Conservation (phyloP, 92 coral and sea anemone genomes). For the Plumapathes pennacea region DNA sequence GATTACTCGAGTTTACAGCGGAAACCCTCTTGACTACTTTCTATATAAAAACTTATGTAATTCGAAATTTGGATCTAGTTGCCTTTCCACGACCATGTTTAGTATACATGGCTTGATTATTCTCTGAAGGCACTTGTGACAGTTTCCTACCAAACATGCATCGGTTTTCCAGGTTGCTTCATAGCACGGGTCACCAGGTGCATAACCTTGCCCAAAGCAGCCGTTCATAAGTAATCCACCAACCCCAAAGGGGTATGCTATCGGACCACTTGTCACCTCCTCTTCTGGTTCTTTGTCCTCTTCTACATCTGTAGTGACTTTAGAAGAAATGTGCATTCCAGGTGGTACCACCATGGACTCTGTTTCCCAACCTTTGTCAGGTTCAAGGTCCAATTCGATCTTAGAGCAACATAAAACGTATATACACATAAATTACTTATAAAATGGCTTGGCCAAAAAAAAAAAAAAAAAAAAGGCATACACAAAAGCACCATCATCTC, state of each 20-base stretch:
- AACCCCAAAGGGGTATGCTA: constrained; percentile 9
- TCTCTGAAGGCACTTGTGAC: too few relatives aligned
- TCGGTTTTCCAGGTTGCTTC: neutral
- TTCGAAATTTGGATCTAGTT: too few relatives aligned
- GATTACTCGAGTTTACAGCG: too few relatives aligned
- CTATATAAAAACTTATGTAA: too few relatives aligned
- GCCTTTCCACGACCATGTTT: too few relatives aligned
- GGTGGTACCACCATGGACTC: constrained; percentile 23
- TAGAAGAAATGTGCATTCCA: constrained; percentile 20
- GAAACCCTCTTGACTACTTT: too few relatives aligned
- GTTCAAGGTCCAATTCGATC: constrained; percentile 16
- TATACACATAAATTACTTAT: too few relatives aligned
- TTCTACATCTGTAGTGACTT: neutral
- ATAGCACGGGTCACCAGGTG: constrained; percentile 1
- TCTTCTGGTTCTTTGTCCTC: neutral
- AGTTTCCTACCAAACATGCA: constrained; percentile 6
- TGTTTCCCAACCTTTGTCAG: constrained; percentile 29
- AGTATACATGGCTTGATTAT: too few relatives aligned
- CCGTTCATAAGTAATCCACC: constrained; percentile 17
- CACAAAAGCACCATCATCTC: too few relatives aligned
- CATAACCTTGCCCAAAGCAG: constrained; percentile 17
- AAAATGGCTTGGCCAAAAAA: too few relatives aligned
- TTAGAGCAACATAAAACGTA: too few relatives aligned
- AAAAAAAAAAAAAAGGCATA: too few relatives aligned
- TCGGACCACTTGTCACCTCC: neutral